These are phyloP conservation scores for Neoaliturus tenellus DNA, from an alignment of 2,888 invertebrate species.

Conservation along the genomic window DNA sequence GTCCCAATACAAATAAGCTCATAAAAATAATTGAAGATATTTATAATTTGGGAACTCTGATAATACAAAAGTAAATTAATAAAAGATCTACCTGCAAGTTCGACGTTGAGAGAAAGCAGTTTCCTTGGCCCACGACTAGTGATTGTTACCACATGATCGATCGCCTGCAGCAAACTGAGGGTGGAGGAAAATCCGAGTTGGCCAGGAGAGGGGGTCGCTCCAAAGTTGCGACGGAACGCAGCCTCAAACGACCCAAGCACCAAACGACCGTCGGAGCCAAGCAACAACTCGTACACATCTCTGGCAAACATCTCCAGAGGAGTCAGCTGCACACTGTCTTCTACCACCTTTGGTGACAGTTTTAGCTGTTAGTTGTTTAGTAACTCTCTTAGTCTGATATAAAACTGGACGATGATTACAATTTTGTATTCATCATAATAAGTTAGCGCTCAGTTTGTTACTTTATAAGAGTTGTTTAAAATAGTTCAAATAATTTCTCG, in stretches of 20 bases:
- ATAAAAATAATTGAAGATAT: no score
- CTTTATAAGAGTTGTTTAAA: no score
- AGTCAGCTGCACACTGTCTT: constrained; percentile 71
- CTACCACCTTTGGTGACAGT: constrained; percentile 68
- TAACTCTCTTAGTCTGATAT: no score
- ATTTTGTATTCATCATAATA: no score
- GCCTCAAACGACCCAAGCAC: constrained; percentile 72
- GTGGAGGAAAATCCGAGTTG: constrained; percentile 75
- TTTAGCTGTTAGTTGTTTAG: background rate
- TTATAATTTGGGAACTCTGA: no score
- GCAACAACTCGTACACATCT: constrained; percentile 75
- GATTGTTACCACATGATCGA: constrained; percentile 75
- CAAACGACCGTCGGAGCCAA: constrained; percentile 73
- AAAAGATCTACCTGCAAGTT: constrained; percentile 71
- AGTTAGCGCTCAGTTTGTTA: no score
- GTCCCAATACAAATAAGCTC: no score
- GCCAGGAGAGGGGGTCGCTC: constrained; percentile 73
- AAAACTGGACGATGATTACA: no score
- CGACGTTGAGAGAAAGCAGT: constrained; percentile 73
- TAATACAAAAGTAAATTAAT: no score
- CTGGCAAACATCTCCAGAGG: constrained; percentile 75
- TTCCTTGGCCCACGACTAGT: constrained; percentile 70
- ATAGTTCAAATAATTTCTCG: no score
- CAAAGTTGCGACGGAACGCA: constrained; percentile 71
- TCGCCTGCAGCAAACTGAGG: constrained; percentile 74